Evolutionary conservation across 2,888 invertebrate genomes (phyloP).

Genomic region (Diplolepis rosae): DNA sequence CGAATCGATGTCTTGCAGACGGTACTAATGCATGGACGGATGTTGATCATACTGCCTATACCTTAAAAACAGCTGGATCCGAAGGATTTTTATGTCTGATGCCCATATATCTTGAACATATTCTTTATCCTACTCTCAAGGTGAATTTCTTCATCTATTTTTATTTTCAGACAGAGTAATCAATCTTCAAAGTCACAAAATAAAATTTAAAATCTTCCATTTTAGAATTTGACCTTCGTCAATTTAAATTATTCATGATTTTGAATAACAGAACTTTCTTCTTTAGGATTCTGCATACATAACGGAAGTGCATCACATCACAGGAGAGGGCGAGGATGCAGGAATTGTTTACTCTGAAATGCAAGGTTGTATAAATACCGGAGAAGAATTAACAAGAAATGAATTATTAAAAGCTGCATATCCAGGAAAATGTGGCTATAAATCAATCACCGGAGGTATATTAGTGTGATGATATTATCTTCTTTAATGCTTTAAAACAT

Average conservation of each 20-base stretch:
- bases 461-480: background rate
- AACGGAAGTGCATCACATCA: conserved; percentile 95
- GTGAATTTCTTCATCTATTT: too few relatives aligned
- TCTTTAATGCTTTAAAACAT: background rate
- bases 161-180: conserved; percentile 10
- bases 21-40: conserved; percentile 95
- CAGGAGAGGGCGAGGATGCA: conserved; percentile 90
- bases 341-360: conserved; percentile 98
- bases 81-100: conserved; percentile 91
- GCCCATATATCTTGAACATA: conserved; percentile 93
- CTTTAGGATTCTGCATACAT: conserved; percentile 85
- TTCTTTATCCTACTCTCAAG: conserved; percentile 87
- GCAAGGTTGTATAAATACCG: conserved; percentile 90
- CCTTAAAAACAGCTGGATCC: conserved; percentile 89
- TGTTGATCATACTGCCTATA: conserved; percentile 92
- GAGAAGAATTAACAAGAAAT: conserved; percentile 81
- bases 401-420: conserved; percentile 83
- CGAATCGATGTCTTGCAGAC: conserved; percentile 91
- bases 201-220: too few relatives aligned
- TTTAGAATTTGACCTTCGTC: too few relatives aligned
- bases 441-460: conserved; percentile 86
- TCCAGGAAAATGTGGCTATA: conserved; percentile 88
- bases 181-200: too few relatives aligned
- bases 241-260: too few relatives aligned
- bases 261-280: too few relatives aligned